Conservation (phyloP, 2,113 vertebrate species). For the Lasiurus borealis region DNA sequence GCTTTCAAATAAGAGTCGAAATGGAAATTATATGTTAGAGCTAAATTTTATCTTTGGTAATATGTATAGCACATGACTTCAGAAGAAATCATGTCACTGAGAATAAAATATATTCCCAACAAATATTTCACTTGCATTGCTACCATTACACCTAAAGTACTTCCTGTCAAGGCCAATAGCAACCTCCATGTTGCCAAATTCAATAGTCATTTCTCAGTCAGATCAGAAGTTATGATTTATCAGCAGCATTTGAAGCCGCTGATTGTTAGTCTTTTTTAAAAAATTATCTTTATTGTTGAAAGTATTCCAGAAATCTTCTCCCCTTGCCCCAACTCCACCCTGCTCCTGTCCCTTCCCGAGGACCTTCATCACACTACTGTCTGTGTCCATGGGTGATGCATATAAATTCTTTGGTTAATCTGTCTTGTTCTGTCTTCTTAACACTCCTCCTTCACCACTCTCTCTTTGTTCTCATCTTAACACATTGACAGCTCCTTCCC, state of each 20-base stretch:
- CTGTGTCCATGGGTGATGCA: too few relatives aligned
- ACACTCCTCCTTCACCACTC: background rate
- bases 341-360: too few relatives aligned
- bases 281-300: too few relatives aligned
- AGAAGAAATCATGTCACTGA: background rate
- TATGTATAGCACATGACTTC: background rate
- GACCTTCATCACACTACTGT: too few relatives aligned
- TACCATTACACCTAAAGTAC: background rate
- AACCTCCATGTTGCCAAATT: too few relatives aligned
- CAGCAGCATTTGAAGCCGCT: background rate
- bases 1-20: constrained; percentile 22
- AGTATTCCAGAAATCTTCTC: too few relatives aligned
- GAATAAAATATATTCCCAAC: background rate
- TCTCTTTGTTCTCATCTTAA: background rate
- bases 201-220: too few relatives aligned
- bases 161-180: background rate
- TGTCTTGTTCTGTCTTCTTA: background rate
- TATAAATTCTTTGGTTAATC: too few relatives aligned
- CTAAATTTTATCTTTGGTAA: background rate
- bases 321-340: too few relatives aligned
- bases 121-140: background rate
- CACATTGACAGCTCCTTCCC: background rate
- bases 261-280: background rate
- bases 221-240: too few relatives aligned
- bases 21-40: background rate